A percentile compares a stretch with the other conserved stretches of the same genome.
Evolutionary conservation across 2,888 invertebrate genomes (phyloP).

Genomic region (Catonia carolina): DNA sequence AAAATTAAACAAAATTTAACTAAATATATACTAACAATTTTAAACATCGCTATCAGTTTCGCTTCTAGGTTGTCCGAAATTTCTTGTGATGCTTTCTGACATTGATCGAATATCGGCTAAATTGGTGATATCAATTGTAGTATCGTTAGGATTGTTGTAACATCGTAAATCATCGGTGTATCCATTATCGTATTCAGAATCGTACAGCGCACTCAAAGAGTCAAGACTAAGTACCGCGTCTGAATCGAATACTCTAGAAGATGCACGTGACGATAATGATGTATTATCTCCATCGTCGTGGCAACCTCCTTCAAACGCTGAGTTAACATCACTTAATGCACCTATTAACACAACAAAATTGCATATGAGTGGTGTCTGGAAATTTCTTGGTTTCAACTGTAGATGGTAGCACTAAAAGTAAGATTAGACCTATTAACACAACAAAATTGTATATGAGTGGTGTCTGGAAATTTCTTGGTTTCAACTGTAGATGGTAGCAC

Average conservation of each 20-base stretch:
- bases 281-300: conserved; percentile 60
- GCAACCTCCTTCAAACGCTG: conserved; percentile 54
- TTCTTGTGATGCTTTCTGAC: conserved; percentile 67
- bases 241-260: conserved; percentile 71
- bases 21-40: conserved; percentile 29
- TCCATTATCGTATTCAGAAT: conserved; percentile 62
- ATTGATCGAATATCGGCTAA: conserved; percentile 67
- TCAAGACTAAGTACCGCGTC: conserved; percentile 70
- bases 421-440: no score
- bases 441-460: no score
- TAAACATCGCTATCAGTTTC: conserved; percentile 62
- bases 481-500: no score
- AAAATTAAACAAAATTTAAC: not conserved
- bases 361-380: not conserved
- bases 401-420: not conserved
- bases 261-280: conserved; percentile 74
- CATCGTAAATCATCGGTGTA: conserved; percentile 45
- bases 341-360: conserved; percentile 42
- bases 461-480: no score
- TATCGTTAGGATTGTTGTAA: conserved; percentile 33
- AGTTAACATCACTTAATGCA: conserved; percentile 79
- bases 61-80: conserved; percentile 63
- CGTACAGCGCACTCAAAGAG: conserved; percentile 76
- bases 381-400: not conserved
- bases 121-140: conserved; percentile 44